Base-by-base conservation (phyloP, 2,113 vertebrate species). In the Peromyscus leucopus region DNA sequence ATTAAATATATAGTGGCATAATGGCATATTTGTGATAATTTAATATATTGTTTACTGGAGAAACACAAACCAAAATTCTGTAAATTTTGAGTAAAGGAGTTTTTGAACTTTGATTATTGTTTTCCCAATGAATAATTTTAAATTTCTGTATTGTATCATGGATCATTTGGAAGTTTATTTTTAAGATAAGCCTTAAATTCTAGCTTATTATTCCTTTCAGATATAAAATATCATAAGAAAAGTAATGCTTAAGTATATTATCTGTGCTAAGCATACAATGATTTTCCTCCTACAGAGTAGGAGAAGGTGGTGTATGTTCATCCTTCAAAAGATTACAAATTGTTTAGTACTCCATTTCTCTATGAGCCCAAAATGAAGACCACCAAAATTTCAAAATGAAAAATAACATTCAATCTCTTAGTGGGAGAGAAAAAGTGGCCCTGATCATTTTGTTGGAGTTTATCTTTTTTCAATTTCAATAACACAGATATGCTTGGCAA, bases 401-500 rank as follows among this genome's bases (percentile, higher is more conserved):
- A 79, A 95, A 86, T 36, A 36, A 2, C 57, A 90, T 93, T 0
- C 11, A 71, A 57, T 72, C 11, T 87, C 22, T 85, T 10, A 51
- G 7, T 91, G 5, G 33, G 26, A 46, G 9, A 31, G 93, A 89
- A 88, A 74, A 39, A 11, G 4, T 33, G 36, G 0, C 6, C n/a
- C 17, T 83, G 19, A 33, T 87, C 39, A 17, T 76, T 28, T 93
- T 71, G 19, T 6, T 92, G 10, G 3, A 51, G 7, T 88, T 97
- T 89, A 51, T 95, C 22, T 96, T 36, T 78, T 78, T 93, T 7
- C 28, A 24, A 19, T 3, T 10, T 82, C 55, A 91, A 48, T 67
- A 91, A 88, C 48, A 69, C 51, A 90, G 51, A 87, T 46, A 75
- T 90, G 5, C 55, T 94, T 95, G 48, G 79, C 16, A 87, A 89